phyloP scores from a whole-genome alignment of 2,113 vertebrate genomes.

The Ceuthmochares aereus region DNA sequence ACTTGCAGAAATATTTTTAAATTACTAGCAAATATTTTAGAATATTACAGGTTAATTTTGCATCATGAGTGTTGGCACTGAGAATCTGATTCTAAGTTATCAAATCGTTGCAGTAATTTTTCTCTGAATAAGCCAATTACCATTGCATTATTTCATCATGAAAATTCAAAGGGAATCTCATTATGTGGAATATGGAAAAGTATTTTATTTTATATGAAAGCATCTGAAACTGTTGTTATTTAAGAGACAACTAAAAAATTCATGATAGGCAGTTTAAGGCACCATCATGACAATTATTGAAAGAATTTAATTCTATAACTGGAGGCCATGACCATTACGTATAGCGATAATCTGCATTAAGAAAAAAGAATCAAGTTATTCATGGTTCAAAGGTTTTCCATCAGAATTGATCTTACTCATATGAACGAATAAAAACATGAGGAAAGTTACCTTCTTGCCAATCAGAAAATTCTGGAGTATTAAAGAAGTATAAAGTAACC shows the following conservation, averaged over 20 bases:
- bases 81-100: neutral
- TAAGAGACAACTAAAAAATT: neutral
- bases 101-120: neutral
- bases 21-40: neutral
- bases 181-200: neutral
- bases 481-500: neutral
- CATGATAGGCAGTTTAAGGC: neutral
- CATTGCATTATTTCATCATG: neutral
- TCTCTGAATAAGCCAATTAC: neutral
- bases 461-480: neutral
- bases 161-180: neutral
- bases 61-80: neutral
- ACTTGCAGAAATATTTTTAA: neutral
- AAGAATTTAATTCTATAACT: neutral
- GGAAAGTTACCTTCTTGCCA: neutral
- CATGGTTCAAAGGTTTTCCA: neutral
- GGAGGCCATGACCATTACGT: neutral
- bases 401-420: neutral
- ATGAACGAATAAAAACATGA: neutral
- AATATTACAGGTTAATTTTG: neutral
- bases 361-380: neutral
- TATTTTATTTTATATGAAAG: neutral
- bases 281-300: neutral
- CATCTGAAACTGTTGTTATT: neutral
- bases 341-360: neutral